Conservation (phyloP, 1,140 invertebrate genomes). For the Heliconius eleuchia region DNA sequence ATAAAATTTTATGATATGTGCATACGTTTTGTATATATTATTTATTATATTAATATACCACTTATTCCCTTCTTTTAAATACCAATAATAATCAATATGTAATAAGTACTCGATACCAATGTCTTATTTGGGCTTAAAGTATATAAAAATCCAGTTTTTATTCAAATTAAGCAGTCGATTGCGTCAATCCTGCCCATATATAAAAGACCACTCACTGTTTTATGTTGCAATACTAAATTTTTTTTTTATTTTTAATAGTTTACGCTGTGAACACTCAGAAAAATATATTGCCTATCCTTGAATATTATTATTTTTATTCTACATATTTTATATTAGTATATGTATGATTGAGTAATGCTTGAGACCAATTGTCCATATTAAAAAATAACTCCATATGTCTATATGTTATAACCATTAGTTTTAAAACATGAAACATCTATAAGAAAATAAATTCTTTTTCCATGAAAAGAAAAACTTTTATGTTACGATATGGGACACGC, state of each 20-base stretch:
- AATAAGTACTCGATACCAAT: neutral
- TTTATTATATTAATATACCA: neutral
- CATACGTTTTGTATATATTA: neutral
- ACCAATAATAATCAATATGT: neutral
- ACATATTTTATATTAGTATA: neutral
- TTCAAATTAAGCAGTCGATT: conserved; percentile 1
- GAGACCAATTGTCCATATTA: neutral
- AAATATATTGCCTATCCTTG: neutral
- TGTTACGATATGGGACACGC: neutral
- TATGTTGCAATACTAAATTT: neutral
- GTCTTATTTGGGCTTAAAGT: conserved; percentile 2
- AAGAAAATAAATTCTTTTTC: too few species aligned
- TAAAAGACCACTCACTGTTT: neutral
- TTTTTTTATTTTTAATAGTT: neutral
- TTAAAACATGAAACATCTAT: too few species aligned
- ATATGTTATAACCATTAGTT: too few species aligned
- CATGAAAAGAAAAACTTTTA: too few species aligned
- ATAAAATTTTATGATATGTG: neutral
- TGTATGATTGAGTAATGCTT: neutral
- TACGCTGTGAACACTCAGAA: neutral
- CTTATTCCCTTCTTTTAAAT: neutral
- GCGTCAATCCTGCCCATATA: conserved; percentile 7
- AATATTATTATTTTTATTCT: neutral
- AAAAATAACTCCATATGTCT: too few species aligned
- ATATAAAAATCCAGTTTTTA: conserved; percentile 13